Percentiles rank a stretch among this genome's conserved stretches.
Evolutionary conservation across 53 echinoderm and acorn worm species (phyloP).

Genomic region (Holothuria leucospilota): DNA sequence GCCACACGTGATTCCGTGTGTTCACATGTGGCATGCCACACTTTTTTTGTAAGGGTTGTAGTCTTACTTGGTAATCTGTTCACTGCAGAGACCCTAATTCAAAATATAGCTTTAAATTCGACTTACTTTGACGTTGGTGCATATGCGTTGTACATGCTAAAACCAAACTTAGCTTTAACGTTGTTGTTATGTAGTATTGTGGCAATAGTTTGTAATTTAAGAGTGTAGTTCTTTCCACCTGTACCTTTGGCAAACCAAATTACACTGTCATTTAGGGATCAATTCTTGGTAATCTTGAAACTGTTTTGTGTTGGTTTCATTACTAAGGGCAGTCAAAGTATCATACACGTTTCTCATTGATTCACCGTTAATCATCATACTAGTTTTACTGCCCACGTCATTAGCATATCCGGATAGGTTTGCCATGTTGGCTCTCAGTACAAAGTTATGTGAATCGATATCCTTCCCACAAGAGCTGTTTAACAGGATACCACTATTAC

Average conservation of each 20-base stretch:
- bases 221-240: neutral
- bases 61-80: too few species aligned
- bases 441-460: slow-evolving; percentile 1
- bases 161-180: neutral
- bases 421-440: slow-evolving; percentile 15
- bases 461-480: slow-evolving; percentile 2
- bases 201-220: neutral
- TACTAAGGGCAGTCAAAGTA: neutral
- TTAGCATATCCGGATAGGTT: neutral
- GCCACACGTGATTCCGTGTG: too few species aligned
- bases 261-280: neutral
- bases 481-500: slow-evolving; percentile 9
- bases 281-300: neutral
- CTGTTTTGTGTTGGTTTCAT: neutral
- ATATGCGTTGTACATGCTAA: neutral
- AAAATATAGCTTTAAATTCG: too few species aligned
- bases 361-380: slow-evolving; percentile 8
- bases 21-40: too few species aligned
- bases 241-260: neutral
- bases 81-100: too few species aligned
- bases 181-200: neutral
- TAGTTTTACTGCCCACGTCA: slow-evolving; percentile 6
- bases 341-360: neutral
- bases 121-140: too few species aligned
- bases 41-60: too few species aligned